Evolutionary conservation across 2,888 invertebrate species (phyloP).

Genomic region (Tinea semifulvella): DNA sequence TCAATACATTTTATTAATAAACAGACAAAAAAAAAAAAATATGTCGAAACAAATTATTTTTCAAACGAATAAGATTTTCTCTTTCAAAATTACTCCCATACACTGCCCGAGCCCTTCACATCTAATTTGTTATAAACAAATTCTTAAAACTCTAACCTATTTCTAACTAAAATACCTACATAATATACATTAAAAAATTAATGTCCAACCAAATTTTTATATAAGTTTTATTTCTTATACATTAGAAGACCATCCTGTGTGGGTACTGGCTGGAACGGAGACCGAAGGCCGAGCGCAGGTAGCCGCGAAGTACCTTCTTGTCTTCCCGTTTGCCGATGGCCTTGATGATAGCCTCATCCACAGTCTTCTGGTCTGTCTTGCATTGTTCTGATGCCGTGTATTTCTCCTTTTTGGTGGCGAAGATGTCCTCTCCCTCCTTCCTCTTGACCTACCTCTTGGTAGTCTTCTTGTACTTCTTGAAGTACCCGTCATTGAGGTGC

Average conservation of each 20-base stretch:
- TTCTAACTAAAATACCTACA: too few species aligned
- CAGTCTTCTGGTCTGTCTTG: conserved; percentile 88
- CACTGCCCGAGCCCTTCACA: too few species aligned
- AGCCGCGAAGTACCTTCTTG: conserved; percentile 86
- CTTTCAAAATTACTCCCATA: too few species aligned
- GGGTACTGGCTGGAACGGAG: conserved; percentile 94
- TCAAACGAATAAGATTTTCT: too few species aligned
- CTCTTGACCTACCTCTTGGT: conserved; percentile 72
- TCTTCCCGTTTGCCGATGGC: conserved; percentile 88
- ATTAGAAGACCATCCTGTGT: conserved; percentile 97
- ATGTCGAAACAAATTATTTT: too few species aligned
- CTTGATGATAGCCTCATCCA: conserved; percentile 81
- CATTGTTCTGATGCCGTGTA: conserved; percentile 91
- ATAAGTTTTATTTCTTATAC: too few species aligned
- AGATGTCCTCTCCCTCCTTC: conserved; percentile 93
- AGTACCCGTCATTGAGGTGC: conserved; percentile 90
- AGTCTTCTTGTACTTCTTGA: conserved; percentile 84
- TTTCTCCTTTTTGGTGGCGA: conserved; percentile 91
- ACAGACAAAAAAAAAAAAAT: too few species aligned
- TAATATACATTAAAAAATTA: too few species aligned
- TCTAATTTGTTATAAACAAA: too few species aligned
- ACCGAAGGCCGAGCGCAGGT: conserved; percentile 92
- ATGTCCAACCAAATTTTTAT: too few species aligned
- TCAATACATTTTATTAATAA: too few species aligned
- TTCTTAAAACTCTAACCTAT: too few species aligned